phyloP scores from a whole-genome alignment of 2,113 vertebrate genomes.

The Alouatta palliata region DNA sequence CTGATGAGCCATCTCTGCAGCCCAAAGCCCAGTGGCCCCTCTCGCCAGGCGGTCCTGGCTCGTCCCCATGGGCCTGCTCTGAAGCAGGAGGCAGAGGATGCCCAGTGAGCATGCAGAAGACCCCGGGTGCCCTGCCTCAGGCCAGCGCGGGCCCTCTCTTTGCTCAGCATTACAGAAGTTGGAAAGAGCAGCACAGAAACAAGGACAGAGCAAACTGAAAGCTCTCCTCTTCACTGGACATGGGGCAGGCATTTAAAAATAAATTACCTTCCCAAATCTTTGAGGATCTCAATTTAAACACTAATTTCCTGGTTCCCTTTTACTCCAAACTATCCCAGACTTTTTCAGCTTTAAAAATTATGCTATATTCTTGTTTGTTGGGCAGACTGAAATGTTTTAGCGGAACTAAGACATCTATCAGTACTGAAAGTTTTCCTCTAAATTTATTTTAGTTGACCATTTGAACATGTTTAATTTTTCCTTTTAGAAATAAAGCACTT shows the following conservation, averaged over 20 bases:
- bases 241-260: neutral
- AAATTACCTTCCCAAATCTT: neutral
- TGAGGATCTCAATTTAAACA: neutral
- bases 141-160: neutral
- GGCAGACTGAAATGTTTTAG: neutral
- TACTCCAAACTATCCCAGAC: neutral
- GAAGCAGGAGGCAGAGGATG: too few relatives aligned
- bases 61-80: neutral
- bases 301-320: neutral
- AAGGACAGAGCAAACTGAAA: neutral
- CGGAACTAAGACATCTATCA: neutral
- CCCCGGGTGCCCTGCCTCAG: rapidly evolving
- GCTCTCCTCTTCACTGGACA: too few relatives aligned
- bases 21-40: neutral
- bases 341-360: neutral
- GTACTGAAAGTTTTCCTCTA: neutral
- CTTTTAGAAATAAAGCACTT: neutral
- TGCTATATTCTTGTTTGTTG: rapidly evolving
- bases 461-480: neutral
- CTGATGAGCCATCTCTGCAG: slow-evolving; percentile 11
- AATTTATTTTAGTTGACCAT: rapidly evolving
- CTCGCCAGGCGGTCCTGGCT: neutral
- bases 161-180: rapidly evolving
- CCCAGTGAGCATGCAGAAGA: rapidly evolving
- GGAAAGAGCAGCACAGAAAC: too few relatives aligned